Base-by-base conservation (phyloP, 2,888 invertebrate species). In the Xestoiulus laeticollis region DNA sequence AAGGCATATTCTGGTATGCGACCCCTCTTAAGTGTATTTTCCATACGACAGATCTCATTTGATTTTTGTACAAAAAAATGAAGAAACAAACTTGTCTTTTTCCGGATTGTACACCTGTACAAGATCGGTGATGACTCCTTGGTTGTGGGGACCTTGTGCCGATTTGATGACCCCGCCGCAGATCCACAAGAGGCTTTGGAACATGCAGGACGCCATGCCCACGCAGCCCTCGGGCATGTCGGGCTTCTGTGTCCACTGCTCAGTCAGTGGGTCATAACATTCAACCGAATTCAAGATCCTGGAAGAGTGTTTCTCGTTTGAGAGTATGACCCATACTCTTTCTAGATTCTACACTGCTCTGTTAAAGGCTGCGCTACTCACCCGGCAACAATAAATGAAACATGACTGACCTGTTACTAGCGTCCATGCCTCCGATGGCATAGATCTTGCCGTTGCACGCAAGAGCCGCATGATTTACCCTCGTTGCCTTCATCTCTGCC, bases 381-480 rank as follows among this genome's bases (percentile, higher is more conserved):
- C 5, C 38, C 4, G 5, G 38, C 2, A 1, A 38, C 38, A 5
- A 1, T 8, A 38, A 6, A 38, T 5, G 6, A 38, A 38, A 38
- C 38, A 5, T 8, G 38, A 26, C 59, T 86, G 19, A 86, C 86
- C 26, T 43, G 59, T 86, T 22, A 22, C 59, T 5, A 6, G 22
- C 53, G 59, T 86, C 44, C n/a, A 59, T 86, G 19, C 86, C 86
- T 59, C 86, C 86, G 30, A 86, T 48, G 19, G 68, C 86, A 19
- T 59, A 86, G n/a, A 86, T 53, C 22, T 86, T 86, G 14, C 44
- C 86, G 19, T 86, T 22, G 26, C 53, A 59, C 14, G 16, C 86
- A 8, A 59, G 5, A 6, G 44, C 68, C 16, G 53, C 32, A 30
- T 86, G 86, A 59, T 86, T 22, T 16, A 86, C 86, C 26, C 86